Percentiles rank a stretch among this genome's conserved stretches.
phyloP scores from a whole-genome alignment of 2,888 invertebrate species.

The Panopea generosa region DNA sequence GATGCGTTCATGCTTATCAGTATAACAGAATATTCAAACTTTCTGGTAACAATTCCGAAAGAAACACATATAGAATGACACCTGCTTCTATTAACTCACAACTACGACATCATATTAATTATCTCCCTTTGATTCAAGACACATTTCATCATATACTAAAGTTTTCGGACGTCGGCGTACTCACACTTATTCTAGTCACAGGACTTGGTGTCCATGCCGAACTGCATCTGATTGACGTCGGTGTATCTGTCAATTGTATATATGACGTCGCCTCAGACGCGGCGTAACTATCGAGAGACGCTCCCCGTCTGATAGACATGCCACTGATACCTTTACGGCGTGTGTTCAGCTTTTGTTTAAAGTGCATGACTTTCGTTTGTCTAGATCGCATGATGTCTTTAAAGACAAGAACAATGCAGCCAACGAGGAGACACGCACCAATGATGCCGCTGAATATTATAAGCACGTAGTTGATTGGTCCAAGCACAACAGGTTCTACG shows the following conservation, averaged over 20 bases:
- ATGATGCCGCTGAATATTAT: constrained; percentile 51
- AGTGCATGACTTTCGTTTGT: constrained; percentile 34
- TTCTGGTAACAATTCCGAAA: too few relatives aligned
- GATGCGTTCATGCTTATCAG: too few relatives aligned
- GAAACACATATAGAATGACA: too few relatives aligned
- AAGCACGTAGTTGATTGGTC: constrained; percentile 57
- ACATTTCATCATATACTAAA: constrained; percentile 37
- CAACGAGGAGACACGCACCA: constrained; percentile 48
- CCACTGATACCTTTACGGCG: constrained; percentile 66
- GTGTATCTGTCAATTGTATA: constrained; percentile 62
- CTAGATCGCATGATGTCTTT: constrained; percentile 50
- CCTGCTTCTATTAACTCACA: too few relatives aligned
- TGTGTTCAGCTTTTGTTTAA: constrained; percentile 58
- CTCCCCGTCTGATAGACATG: constrained; percentile 19
- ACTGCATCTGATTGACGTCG: constrained; percentile 59
- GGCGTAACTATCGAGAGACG: constrained; percentile 27
- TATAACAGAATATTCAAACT: too few relatives aligned
- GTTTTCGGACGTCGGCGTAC: constrained; percentile 55
- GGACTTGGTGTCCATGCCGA: constrained; percentile 62
- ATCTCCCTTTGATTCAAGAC: too few relatives aligned
- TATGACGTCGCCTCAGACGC: constrained; percentile 60
- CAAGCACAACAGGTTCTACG: constrained; percentile 48
- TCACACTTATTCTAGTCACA: constrained; percentile 33
- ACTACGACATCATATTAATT: too few relatives aligned
- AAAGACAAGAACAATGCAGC: constrained; percentile 42